Base-by-base conservation (phyloP, 2,113 vertebrate genomes). In the Gavialis gangeticus region DNA sequence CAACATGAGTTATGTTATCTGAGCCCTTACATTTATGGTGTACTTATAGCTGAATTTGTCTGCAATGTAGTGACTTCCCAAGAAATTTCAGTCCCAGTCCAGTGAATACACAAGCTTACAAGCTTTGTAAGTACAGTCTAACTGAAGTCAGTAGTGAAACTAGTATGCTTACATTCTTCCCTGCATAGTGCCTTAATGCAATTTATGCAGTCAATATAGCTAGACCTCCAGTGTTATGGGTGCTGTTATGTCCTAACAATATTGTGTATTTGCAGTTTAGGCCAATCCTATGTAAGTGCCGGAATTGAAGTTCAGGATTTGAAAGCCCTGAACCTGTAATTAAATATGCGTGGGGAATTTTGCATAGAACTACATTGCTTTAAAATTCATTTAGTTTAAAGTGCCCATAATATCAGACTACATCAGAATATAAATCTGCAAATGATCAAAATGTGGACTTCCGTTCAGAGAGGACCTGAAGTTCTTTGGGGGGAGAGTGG, bases 111-210 rank as follows among this genome's bases (percentile, higher is more conserved):
- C 93, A 92, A 96, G 60, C 30, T 2, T 79, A 30, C 3, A 4
- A 37, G 14, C 60, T 79, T 93, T 56, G 85, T 22, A 84, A 90
- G 59, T 57, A 84, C 24, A 64, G 84, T 95, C 75, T 90, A 84
- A 79, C 59, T 96, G 89, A 82, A 96, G 77, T 96, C 71, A 66
- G 91, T 92, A 84, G 12, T 37, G 46, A 69, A 95, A 92, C 77
- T 34, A 79, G 34, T 12, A 85, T 91, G 77, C 93, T 95, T 93
- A 75, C 21, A 24, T 95, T 95, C 79, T 89, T 88, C 92, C 63
- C 84, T 86, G 92, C 86, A 84, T 37, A 67, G 19, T 80, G 77
- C 78, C 80, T 94, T n/a, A 88, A 58, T 79, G 76, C 92, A 57
- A 90, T 6, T 21, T 87, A 91, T 89, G 24, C 85, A 84, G 63